Evolutionary conservation across 1,140 invertebrate genomes (phyloP).

Genomic region (Anagrus nilaparvatae): DNA sequence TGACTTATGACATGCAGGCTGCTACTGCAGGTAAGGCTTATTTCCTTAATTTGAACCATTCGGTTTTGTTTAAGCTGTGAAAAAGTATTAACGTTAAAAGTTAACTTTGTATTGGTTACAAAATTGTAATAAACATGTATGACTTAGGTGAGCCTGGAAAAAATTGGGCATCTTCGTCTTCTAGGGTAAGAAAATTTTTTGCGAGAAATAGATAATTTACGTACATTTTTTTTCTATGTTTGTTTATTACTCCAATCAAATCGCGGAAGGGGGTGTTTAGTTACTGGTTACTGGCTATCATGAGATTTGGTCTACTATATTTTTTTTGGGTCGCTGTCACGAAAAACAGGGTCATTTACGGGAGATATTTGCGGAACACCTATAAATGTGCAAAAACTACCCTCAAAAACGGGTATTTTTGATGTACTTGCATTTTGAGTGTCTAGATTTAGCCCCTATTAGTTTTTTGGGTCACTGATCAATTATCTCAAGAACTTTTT

Average conservation of each 20-base stretch:
- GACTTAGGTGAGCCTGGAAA: conserved; percentile 28
- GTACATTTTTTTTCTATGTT: conserved; percentile 38
- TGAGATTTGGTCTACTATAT: conserved; percentile 41
- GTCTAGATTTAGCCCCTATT: too few species aligned
- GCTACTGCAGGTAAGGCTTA: conserved; percentile 46
- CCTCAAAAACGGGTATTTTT: neutral
- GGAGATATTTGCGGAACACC: conserved; percentile 40
- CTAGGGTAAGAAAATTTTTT: conserved; percentile 51
- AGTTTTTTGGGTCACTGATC: too few species aligned
- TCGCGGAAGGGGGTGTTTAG: too few species aligned
- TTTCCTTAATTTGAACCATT: neutral
- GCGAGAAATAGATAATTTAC: conserved; percentile 41
- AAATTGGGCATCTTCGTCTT: conserved; percentile 46
- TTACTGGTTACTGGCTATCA: conserved; percentile 33
- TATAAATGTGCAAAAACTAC: conserved; percentile 19
- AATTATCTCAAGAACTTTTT: too few species aligned
- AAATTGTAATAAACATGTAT: conserved; percentile 2
- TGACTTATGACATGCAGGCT: conserved; percentile 62
- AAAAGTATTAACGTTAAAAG: conserved; percentile 29
- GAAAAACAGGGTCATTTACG: too few species aligned
- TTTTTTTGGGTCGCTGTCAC: too few species aligned
- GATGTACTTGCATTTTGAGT: too few species aligned
- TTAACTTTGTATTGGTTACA: neutral
- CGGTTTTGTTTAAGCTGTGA: conserved; percentile 24
- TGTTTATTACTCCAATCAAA: conserved; percentile 5